A percentile compares a stretch with the other conserved stretches of the same genome.
Conservation (phyloP, 2,797 vertebrate genomes). For the Typhlichthys subterraneus region DNA sequence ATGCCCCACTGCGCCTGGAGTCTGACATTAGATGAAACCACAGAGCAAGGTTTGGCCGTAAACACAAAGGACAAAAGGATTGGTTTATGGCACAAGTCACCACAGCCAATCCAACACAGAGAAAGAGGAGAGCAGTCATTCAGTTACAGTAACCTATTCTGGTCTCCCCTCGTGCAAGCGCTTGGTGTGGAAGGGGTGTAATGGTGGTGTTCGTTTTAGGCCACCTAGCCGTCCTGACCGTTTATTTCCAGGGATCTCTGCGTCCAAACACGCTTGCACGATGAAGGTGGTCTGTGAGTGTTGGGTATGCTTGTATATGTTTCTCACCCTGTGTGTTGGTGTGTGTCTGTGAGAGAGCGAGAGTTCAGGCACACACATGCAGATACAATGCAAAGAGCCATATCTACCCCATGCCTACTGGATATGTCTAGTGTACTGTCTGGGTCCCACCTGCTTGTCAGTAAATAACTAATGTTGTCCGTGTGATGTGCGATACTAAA, state of each 20-base stretch:
- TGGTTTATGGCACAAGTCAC: slow-evolving; percentile 47
- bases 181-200: slow-evolving; percentile 26
- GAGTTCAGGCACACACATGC: background rate
- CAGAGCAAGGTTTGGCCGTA: slow-evolving; percentile 63
- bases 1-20: slow-evolving; percentile 51
- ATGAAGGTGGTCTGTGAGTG: slow-evolving; percentile 11
- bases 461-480: slow-evolving; percentile 1
- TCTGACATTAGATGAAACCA: slow-evolving; percentile 65
- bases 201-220: slow-evolving; percentile 52
- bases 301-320: slow-evolving; percentile 22
- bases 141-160: slow-evolving; percentile 27
- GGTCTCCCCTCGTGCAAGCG: slow-evolving; percentile 34
- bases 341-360: slow-evolving; percentile 2
- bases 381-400: background rate
- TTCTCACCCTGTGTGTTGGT: background rate
- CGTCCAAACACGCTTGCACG: slow-evolving; percentile 44
- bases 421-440: background rate
- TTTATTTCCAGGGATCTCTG: slow-evolving; percentile 63
- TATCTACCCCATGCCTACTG: background rate
- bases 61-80: slow-evolving; percentile 61
- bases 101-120: slow-evolving; percentile 12
- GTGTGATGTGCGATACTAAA: slow-evolving; percentile 24
- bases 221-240: slow-evolving; percentile 60
- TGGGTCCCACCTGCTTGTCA: slow-evolving; percentile 22
- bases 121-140: slow-evolving; percentile 33